Evolutionary conservation across 2,888 invertebrate genomes (phyloP).

Genomic region (Alsophila aescularia): DNA sequence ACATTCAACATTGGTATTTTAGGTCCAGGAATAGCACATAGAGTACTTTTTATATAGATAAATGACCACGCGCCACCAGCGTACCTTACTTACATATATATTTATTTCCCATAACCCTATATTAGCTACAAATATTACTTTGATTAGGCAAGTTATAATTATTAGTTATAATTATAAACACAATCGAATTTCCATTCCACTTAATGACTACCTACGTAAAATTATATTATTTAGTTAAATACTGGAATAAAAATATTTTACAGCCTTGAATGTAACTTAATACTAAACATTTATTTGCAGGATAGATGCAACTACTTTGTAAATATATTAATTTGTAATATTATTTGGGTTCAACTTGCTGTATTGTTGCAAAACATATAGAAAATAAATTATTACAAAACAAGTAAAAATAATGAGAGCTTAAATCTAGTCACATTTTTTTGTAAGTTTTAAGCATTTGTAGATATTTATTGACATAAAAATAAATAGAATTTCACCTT

Average conservation of each 20-base stretch:
- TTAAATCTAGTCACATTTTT: constrained; percentile 4
- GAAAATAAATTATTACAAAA: background rate
- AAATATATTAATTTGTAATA: background rate
- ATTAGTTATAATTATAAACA: background rate
- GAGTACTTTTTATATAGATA: too few species aligned
- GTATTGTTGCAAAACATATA: background rate
- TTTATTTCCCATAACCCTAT: constrained; percentile 20
- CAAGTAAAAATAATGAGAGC: constrained; percentile 9
- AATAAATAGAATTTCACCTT: background rate
- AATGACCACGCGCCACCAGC: too few species aligned
- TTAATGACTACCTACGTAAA: too few species aligned
- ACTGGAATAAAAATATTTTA: constrained; percentile 11
- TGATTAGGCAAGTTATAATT: constrained; percentile 25
- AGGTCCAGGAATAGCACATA: too few species aligned
- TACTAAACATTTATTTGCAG: background rate
- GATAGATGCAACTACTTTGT: background rate
- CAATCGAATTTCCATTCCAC: background rate
- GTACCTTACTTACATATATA: too few species aligned
- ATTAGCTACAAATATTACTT: constrained; percentile 2
- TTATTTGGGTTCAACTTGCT: constrained; percentile 1
- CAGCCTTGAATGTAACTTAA: constrained; percentile 13
- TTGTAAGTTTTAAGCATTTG: background rate
- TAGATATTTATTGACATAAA: background rate
- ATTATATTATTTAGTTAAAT: background rate
- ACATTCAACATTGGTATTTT: too few species aligned